Percentiles rank a stretch among this genome's conserved stretches.
Evolutionary conservation across 2,797 vertebrate genomes (phyloP).

Genomic region (Otolemur crassicaudatus): DNA sequence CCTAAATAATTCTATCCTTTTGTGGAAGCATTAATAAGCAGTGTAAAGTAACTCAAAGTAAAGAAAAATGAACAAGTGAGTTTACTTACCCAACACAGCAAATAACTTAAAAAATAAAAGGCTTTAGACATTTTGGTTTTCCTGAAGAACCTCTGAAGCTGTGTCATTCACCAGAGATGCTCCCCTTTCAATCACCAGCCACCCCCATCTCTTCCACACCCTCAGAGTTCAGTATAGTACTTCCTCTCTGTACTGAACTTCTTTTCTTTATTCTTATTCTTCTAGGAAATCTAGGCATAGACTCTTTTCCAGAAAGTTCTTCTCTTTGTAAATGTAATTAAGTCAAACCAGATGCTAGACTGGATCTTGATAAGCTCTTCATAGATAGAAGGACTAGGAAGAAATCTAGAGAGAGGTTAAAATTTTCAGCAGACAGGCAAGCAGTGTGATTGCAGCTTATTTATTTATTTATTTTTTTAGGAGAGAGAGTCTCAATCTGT

Average conservation of each 20-base stretch:
- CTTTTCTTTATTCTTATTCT: not conserved
- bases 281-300: not conserved
- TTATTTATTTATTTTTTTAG: not conserved
- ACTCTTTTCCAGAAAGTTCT: not conserved
- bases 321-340: not conserved
- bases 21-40: not conserved
- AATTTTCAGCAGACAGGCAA: not conserved
- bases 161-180: not conserved
- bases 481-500: too few species aligned
- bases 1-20: not conserved
- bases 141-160: not conserved
- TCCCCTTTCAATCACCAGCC: not conserved
- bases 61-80: not conserved
- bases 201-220: accelerated
- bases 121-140: not conserved
- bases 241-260: not conserved
- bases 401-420: not conserved
- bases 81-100: not conserved
- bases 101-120: not conserved
- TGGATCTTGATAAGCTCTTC: not conserved
- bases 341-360: not conserved
- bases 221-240: not conserved
- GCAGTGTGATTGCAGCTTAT: not conserved
- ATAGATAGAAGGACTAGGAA: not conserved
- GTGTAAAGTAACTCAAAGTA: not conserved